Conservation (phyloP, 1,140 invertebrate genomes). For the Ceratina calcarata region DNA sequence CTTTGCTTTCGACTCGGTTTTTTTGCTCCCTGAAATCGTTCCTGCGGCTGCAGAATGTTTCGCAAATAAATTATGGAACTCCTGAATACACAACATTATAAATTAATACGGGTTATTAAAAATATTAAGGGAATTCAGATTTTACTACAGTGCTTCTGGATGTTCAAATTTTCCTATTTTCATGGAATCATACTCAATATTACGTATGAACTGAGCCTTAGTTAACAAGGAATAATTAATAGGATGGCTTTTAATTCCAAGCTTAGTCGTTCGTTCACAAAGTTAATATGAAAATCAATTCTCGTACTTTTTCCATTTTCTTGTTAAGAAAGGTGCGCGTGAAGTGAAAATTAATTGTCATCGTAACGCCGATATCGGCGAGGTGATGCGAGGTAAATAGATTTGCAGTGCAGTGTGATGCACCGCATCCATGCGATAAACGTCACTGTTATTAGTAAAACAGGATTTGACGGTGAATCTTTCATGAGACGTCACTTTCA, state of each 20-base stretch:
- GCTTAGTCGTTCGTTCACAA: constrained; percentile 22
- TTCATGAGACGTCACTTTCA: neutral
- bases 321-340: constrained; percentile 20
- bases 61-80: neutral
- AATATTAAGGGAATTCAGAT: no score
- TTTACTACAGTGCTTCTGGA: no score
- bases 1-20: neutral
- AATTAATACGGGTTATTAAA: no score
- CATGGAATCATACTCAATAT: no score
- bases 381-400: constrained; percentile 4
- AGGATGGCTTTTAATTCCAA: constrained; percentile 12
- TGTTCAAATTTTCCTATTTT: no score
- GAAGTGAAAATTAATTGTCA: constrained; percentile 7
- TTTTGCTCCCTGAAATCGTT: neutral
- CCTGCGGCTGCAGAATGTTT: neutral
- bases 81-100: neutral
- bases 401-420: neutral
- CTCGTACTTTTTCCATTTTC: neutral
- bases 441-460: constrained; percentile 15
- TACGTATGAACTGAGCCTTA: no score
- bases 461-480: neutral
- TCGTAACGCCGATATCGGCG: constrained; percentile 5
- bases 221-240: no score
- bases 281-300: constrained; percentile 7
- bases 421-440: constrained; percentile 22